Percentiles rank a stretch among this genome's conserved stretches.
These are phyloP conservation scores for Gisinianus flammeolus DNA, from an alignment of 2,888 invertebrate genomes.

Conservation along the genomic window DNA sequence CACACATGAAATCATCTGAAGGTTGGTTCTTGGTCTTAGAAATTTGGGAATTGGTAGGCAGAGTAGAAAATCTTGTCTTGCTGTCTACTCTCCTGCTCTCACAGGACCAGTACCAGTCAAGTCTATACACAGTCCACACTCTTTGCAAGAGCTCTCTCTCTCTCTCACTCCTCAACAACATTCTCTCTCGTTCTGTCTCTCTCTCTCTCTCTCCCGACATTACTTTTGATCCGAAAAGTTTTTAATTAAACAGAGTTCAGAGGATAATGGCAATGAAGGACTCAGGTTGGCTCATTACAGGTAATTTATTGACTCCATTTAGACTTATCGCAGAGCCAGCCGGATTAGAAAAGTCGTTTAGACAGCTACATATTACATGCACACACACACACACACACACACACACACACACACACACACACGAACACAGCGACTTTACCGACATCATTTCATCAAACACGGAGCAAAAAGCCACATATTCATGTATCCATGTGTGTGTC, in stretches of 20 bases:
- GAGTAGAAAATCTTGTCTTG: constrained; percentile 33
- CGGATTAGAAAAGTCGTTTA: constrained; percentile 48
- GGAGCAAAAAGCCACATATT: neutral
- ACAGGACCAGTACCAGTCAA: neutral
- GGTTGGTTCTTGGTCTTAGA: neutral
- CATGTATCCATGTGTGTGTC: neutral
- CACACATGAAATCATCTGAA: neutral
- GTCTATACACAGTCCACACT: neutral
- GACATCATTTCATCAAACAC: neutral
- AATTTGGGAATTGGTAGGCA: neutral
- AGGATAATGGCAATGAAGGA: constrained; percentile 52
- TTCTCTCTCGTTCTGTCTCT: neutral
- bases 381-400: neutral
- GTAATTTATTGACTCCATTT: constrained; percentile 57
- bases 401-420: neutral
- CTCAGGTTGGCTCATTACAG: constrained; percentile 58
- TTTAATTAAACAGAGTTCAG: constrained; percentile 57
- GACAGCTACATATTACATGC: constrained; percentile 6
- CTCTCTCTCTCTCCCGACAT: constrained; percentile 22
- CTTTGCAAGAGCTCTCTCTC: neutral
- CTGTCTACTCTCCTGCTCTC: neutral
- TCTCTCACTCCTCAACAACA: constrained; percentile 6
- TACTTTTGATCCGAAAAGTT: constrained; percentile 50
- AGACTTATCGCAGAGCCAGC: constrained; percentile 46
- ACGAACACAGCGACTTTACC: neutral